Evolutionary conservation across 1,140 invertebrate genomes (phyloP), one percentile per base, ranked within the genome.

Genomic region (Choristoneura fumiferana): DNA sequence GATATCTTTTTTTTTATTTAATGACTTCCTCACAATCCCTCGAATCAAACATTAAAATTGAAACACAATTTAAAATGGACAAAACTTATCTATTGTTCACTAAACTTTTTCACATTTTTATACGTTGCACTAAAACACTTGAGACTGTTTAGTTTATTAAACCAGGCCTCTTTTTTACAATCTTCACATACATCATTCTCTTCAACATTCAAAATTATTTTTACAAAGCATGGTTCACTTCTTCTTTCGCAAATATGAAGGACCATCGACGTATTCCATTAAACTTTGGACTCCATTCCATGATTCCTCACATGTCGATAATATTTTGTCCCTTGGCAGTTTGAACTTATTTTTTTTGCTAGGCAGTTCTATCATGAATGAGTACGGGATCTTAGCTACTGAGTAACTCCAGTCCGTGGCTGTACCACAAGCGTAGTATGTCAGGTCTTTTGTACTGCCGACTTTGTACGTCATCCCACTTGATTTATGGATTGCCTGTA

Each of bases 391-490:
- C 9, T 91, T 91, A 0, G 89, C 90, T 8, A 82, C 88, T 0
- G 87, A 92, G 77, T 94, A 93, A 4, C 91, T 92, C 93, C 93
- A 95, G 70, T 95, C 95, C 52, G 91, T 91, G 57, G 93, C 93
- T 3, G 92, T 92, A 6, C 94, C 94, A 34, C 93, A 91, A 13
- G 93, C 92, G 38, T 72, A 74, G 64, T 91, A 89, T 0, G 84
- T 89, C 36, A 89, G 22, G 79, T 88, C 84, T 60, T 84, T 89
- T 1, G 84, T 87, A 18, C 69, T 78, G 0, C 85, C 85, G 8
- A 88, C 85, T 71, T 80, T 87, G 54, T 88, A 88, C 22, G 71
- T 80, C 58, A 71, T 74, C 1, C 85, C 84, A 2, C 69, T 76
- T 34, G 61, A 76, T 14, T 88, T 70, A 56, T 80, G 77, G 14